Percentiles rank a stretch among this genome's conserved stretches.
phyloP scores from a whole-genome alignment of 1,140 invertebrate species.

The Tetramorium parvispinum region DNA sequence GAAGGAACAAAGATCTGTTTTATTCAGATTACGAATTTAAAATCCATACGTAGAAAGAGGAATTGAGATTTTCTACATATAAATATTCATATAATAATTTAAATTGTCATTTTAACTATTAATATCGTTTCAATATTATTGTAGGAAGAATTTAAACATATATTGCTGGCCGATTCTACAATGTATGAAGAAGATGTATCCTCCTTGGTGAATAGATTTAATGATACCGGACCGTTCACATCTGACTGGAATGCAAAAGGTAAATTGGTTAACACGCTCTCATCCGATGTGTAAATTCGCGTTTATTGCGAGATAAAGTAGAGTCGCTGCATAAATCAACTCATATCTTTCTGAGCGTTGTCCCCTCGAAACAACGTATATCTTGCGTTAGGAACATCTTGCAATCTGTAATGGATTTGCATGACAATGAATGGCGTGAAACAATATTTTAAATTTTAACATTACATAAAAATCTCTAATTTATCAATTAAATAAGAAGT shows the following conservation, averaged over 20 bases:
- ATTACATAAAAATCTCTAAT: neutral
- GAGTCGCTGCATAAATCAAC: constrained; percentile 30
- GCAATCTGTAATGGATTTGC: constrained; percentile 7
- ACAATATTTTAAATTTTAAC: constrained; percentile 1
- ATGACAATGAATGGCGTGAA: neutral
- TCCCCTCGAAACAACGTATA: neutral
- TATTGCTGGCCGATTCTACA: constrained; percentile 88
- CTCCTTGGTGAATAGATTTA: constrained; percentile 88
- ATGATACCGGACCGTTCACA: constrained; percentile 87
- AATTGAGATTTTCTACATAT: neutral
- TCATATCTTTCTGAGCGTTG: constrained; percentile 21
- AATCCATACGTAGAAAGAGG: too few relatives aligned
- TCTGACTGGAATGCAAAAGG: constrained; percentile 87
- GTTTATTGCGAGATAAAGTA: constrained; percentile 7
- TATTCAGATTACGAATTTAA: too few relatives aligned
- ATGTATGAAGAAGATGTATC: constrained; percentile 88
- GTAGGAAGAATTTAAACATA: constrained; percentile 90
- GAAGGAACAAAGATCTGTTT: too few relatives aligned
- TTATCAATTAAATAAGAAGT: neutral
- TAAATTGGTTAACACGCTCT: constrained; percentile 58
- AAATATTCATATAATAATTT: constrained; percentile 7
- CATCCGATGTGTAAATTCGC: constrained; percentile 20
- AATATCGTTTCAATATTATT: neutral
- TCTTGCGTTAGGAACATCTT: constrained; percentile 11
- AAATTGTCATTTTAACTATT: neutral